Conservation (phyloP, 2,797 vertebrate genomes). For the Darevskia nairensis region DNA sequence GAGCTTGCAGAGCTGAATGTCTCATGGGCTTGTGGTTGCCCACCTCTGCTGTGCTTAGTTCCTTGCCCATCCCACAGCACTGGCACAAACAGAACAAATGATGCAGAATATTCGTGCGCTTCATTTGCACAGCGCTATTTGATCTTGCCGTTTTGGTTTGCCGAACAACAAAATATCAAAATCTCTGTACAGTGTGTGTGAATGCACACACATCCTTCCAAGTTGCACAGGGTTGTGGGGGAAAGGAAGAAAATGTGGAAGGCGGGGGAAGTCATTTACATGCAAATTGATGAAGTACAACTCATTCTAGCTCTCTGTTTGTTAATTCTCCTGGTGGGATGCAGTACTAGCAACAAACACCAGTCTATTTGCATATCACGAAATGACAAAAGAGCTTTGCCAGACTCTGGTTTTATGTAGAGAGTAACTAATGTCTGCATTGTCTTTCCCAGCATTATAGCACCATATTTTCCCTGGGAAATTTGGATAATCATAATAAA, state of each 20-base stretch:
- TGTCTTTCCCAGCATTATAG: neutral
- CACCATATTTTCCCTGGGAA: slow-evolving; percentile 37
- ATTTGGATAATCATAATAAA: slow-evolving; percentile 33
- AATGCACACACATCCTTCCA: neutral
- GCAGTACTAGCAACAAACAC: slow-evolving; percentile 59
- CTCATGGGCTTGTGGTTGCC: too few relatives aligned
- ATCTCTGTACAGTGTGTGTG: too few relatives aligned
- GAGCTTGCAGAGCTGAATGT: neutral
- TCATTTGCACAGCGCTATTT: neutral
- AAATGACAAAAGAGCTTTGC: slow-evolving; percentile 43
- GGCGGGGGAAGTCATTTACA: slow-evolving; percentile 8
- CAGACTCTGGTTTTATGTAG: slow-evolving; percentile 26
- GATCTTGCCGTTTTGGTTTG: neutral
- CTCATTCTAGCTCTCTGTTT: neutral
- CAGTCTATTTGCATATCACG: slow-evolving; percentile 50
- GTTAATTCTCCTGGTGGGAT: slow-evolving; percentile 46
- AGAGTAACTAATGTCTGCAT: slow-evolving; percentile 34
- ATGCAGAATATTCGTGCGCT: neutral
- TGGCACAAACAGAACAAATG: neutral
- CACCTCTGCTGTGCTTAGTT: too few relatives aligned
- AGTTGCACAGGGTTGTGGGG: neutral
- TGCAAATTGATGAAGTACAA: slow-evolving; percentile 43
- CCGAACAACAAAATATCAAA: too few relatives aligned
- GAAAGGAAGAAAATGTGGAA: slow-evolving; percentile 15
- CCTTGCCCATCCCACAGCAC: too few relatives aligned